Conservation (phyloP, 2,113 vertebrate genomes). For the Cyanocitta stelleri region DNA sequence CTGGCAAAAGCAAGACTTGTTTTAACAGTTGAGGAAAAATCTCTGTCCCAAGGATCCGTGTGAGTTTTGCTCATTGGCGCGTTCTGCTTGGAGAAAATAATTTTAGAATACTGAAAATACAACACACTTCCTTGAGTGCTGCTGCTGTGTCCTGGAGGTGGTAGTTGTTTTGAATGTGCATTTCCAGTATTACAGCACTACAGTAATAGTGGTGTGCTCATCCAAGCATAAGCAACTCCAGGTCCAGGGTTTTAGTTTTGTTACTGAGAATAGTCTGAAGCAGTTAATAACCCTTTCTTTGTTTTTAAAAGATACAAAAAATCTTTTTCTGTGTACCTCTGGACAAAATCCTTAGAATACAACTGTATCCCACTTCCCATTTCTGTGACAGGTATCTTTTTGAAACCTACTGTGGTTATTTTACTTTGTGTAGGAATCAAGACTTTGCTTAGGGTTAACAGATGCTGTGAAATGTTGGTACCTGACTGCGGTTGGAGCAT, state of each 20-base stretch:
- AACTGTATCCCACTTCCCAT: background rate
- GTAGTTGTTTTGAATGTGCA: background rate
- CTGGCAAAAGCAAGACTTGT: background rate
- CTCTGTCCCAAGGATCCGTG: background rate
- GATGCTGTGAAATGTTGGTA: background rate
- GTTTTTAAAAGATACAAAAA: background rate
- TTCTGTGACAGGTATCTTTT: background rate
- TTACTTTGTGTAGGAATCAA: background rate
- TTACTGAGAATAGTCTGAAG: background rate
- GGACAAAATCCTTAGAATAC: background rate
- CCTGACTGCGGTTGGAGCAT: background rate
- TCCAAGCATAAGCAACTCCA: background rate
- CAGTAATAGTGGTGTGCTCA: background rate
- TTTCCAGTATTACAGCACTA: background rate
- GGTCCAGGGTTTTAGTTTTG: background rate
- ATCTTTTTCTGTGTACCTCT: background rate
- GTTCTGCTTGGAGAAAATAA: background rate
- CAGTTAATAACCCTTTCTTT: background rate
- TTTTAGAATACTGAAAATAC: background rate
- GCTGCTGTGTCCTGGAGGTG: background rate
- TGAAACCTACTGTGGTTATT: background rate
- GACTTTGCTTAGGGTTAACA: background rate
- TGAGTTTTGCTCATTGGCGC: fast-evolving
- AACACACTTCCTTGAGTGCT: fast-evolving
- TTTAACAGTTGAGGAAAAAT: background rate